Base-by-base conservation (phyloP, 2,888 invertebrate species). In the Synanthedon andrenaeformis region DNA sequence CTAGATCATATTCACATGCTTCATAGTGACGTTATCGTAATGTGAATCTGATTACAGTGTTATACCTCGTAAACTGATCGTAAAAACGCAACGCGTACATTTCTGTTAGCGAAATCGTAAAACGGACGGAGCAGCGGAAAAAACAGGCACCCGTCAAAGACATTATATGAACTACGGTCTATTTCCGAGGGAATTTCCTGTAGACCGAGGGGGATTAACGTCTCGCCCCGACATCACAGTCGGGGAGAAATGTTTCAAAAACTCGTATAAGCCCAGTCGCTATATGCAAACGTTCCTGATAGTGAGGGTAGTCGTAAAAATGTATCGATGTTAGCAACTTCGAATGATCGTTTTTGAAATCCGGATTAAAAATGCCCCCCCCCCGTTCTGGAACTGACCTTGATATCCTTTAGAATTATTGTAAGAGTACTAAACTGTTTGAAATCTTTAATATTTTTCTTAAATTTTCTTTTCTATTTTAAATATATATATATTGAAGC, bases 121-220 rank as follows among this genome's bases (percentile, higher is more conserved):
- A 45, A 14, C 14, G 49, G 17, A 23, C 49, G 17, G 49, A 49
- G 19, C 49, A 53, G 51, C 59, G 57, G 56, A 59, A 62, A 62
- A 62, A 61, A 56, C 59, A 62, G 55, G 54, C 45, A 23, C 45
- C 53, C 54, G 53, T 54, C 51, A 55, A 53, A 52, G 53, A 56
- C 53, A 53, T 56, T 54, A 55, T 54, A 51, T 59, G 59, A 62
- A 59, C 61, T 64, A 59, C 56, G 58, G 60, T 59, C 62, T 59
- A 65, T 63, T 66, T 66, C 66, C 65, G 60, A 57, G 55, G 53
- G 59, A 62, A 63, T 62, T 62, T 66, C 64, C 62, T 58, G 59
- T 23, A 54, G 54, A 59, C 57, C 11, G 19, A 48, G 56, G 56
- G 58, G 61, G 59, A 60, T 59, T 60, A 62, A 56, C 53, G 54